A percentile compares a stretch with the other conserved stretches of the same genome.
phyloP scores from a whole-genome alignment of 2,888 invertebrate genomes.

The Cataglyphis altisquamis region DNA sequence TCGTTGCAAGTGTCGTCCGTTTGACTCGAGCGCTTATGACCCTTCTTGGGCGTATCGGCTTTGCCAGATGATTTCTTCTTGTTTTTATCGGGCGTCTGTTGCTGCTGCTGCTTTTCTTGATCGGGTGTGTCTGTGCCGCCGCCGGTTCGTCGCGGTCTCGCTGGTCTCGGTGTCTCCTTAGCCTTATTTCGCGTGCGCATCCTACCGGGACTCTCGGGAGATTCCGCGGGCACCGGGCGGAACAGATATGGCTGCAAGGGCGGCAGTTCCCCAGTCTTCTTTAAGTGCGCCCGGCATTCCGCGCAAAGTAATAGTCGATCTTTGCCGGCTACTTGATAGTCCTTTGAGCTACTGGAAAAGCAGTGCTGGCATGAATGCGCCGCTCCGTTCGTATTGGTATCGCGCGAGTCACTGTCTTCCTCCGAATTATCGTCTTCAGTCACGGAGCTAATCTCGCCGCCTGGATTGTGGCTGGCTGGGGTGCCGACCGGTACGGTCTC shows the following conservation, averaged over 20 bases:
- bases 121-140: conserved; percentile 89
- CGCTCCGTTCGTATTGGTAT: conserved; percentile 88
- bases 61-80: conserved; percentile 84
- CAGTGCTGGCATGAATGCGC: conserved; percentile 90
- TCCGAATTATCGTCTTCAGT: conserved; percentile 97
- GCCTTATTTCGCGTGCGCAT: conserved; percentile 95
- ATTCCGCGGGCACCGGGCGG: conserved; percentile 87
- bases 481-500: conserved; percentile 83
- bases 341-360: conserved; percentile 89
- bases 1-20: conserved; percentile 87
- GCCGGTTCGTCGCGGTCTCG: conserved; percentile 88
- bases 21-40: conserved; percentile 88
- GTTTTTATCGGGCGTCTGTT: conserved; percentile 87
- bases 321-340: conserved; percentile 88
- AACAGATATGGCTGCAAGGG: conserved; percentile 88
- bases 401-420: conserved; percentile 97
- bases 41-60: conserved; percentile 86
- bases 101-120: conserved; percentile 84
- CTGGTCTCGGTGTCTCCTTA: conserved; percentile 88
- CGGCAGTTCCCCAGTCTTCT: conserved; percentile 92
- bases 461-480: conserved; percentile 81
- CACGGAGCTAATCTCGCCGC: conserved; percentile 90
- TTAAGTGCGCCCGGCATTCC: conserved; percentile 92
- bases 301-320: conserved; percentile 91
- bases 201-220: conserved; percentile 94